Evolutionary conservation across 2,113 vertebrate genomes (phyloP), one percentile per base, ranked within the genome.

Genomic region (Nipponia nippon): DNA sequence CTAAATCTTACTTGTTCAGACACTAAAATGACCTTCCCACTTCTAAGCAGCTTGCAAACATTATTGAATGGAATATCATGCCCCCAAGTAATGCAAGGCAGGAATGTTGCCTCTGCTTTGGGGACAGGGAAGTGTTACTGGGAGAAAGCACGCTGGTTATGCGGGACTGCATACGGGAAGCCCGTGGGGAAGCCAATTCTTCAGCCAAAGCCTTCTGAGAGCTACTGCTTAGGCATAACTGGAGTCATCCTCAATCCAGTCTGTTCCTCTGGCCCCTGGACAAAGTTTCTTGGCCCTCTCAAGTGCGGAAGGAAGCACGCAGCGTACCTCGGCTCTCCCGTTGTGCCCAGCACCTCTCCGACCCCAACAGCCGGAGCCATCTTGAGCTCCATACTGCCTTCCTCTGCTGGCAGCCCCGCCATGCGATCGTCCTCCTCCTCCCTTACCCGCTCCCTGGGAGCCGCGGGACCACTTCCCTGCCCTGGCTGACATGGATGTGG

Each of bases 191-290:
- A 50, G 55, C 8, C 23, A 0, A 0, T 17, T 38, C 63, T 40
- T 25, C 55, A 73, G 19, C 34, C 65, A 38, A 36, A 88, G 22
- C 53, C 77, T 34, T 32, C 62, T 3, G 30, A 36, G 7, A 2
- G 10, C 34, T 11, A 6, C 47, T 47, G 67, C 49, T 14, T 1
- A 1, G 16, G 11, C 50, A 63, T 0, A 49, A 25, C 38, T 32
- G 19, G 59, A 15, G 30, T 16, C 73, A 2, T 3, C 30, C 63
- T 61, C 59, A 11, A 1, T 1, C 22, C 26, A 1, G 3, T 0
- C 11, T 1, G 0, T 6, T 47, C 49, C 82, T 55, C 36, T 12
- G 1, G 0, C 10, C 56, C 62, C 32, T 15, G 27, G 32, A 38
- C 10, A 7, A 16, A 0, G 2, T 19, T 52, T 12, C 16, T 3